Evolutionary conservation across 1,140 invertebrate species (phyloP), one percentile per base, ranked within the genome.

Genomic region (Drosophila ananassae): DNA sequence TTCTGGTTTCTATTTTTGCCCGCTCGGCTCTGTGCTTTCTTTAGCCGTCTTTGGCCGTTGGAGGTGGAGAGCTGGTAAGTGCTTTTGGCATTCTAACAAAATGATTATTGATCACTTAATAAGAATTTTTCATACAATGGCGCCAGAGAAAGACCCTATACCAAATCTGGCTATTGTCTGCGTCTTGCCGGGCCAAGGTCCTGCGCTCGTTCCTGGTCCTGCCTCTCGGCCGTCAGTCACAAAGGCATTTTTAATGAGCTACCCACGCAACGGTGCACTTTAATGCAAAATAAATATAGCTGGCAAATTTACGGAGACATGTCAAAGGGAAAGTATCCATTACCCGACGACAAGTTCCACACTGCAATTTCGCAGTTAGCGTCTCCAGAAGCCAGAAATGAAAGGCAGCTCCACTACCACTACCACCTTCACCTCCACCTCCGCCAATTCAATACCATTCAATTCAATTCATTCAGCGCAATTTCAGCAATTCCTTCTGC

Each of bases 91-190:
- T 83, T 83, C 76, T 67, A 79, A 79, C 83, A 89, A 89, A 87
- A 87, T 89, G 83, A 89, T 87, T 87, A 87, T 87, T 87, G 83
- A 87, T 87, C 83, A 87, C 83, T 87, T 87, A 87, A 87, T 87
- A 87, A 83, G 83, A 87, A 89, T 83, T 71, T 77, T 54, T 57
- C 46, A 62, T 77, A 73, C 79, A 83, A 82, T 83, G 82, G 83
- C 83, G 79, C 83, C 82, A 64, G 59, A 59, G 47, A 41, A 37
- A 13, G 41, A 44, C 44, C 24, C 39, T 24, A 50, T 13, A 13
- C 48, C 30, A 37, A 57, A 69, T 55, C 55, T 58, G 41, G 48
- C 55, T 57, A 69, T 75, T 83, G 69, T 83, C 41, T 61, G 28
- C 34, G 30, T 56, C 22, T 57, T 9, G 12, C 21, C 60, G 24